Base-by-base conservation (phyloP, 2,888 invertebrate genomes). In the Apotomis turbidana region DNA sequence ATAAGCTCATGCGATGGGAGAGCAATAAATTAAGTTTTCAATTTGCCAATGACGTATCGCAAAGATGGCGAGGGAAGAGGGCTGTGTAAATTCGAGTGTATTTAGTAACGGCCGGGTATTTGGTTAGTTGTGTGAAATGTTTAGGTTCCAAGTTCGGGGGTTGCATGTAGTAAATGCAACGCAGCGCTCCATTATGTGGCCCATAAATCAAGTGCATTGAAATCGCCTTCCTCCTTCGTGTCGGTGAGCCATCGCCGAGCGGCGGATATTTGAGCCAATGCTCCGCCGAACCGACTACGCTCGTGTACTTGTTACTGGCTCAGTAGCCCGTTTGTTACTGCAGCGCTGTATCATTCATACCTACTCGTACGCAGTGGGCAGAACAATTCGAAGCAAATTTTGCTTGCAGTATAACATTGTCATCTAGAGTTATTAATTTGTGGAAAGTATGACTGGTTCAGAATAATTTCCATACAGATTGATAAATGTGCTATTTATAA, bases 141-240 rank as follows among this genome's bases (percentile, higher is more conserved):
- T 76, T 78, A 77, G 81, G 80, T 79, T 79, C 82, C 79, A 79
- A 83, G 79, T 82, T 82, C 80, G 77, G 71, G 27, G 27, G 87
- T 89, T 87, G 90, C 90, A 91, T 89, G 90, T 86, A 85, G 86
- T 84, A 84, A 89, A 87, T 87, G 89, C 87, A 88, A 86, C 87
- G 86, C 84, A 84, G 85, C 81, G 86, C 87, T 86, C 88, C 88
- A 90, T 90, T 90, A 90, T 87, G 86, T 85, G 83, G 85, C 78
- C 79, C 85, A 89, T 92, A 92, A 91, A 92, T 92, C 91, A 91
- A 86, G 85, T 85, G 90, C 91, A 90, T 89, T 90, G 90, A 90
- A 91, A 90, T 88, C 90, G 90, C 87, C 90, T 91, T 90, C 91
- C 90, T 89, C 87, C 85, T 90, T 90, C 90, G 90, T 90, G 90